Percentiles rank a stretch among this genome's conserved stretches.
phyloP scores from a whole-genome alignment of 2,888 invertebrate genomes.

The Stenichneumon culpator region DNA sequence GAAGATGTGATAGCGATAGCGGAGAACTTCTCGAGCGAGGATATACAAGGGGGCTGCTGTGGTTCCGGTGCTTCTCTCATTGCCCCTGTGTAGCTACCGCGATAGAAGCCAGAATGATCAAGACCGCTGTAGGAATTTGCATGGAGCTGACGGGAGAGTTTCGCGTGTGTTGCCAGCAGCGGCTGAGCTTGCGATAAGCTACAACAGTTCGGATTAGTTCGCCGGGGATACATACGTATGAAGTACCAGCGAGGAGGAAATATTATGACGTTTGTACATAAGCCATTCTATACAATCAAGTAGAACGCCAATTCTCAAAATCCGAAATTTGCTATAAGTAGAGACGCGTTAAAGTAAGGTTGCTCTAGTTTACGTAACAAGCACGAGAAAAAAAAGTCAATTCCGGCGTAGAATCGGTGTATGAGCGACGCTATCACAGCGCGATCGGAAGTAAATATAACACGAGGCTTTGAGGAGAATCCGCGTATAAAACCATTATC shows the following conservation, averaged over 20 bases:
- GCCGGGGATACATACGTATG: conserved; percentile 33
- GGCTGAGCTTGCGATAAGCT: conserved; percentile 61
- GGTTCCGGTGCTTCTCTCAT: conserved; percentile 46
- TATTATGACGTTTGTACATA: neutral
- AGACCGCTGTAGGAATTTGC: conserved; percentile 39
- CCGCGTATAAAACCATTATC: conserved; percentile 43
- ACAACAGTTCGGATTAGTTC: conserved; percentile 66
- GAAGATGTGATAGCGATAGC: conserved; percentile 26
- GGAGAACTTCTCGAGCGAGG: conserved; percentile 29
- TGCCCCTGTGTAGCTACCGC: conserved; percentile 23
- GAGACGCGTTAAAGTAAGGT: neutral
- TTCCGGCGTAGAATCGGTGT: neutral
- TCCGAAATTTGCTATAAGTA: neutral
- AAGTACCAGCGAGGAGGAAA: conserved; percentile 37
- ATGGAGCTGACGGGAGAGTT: conserved; percentile 59
- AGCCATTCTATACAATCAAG: neutral
- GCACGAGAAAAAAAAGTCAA: neutral
- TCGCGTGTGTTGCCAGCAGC: conserved; percentile 60
- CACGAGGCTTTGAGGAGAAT: conserved; percentile 16
- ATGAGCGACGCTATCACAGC: neutral
- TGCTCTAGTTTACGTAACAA: neutral
- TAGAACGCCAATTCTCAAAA: neutral
- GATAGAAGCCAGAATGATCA: conserved; percentile 42
- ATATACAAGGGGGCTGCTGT: conserved; percentile 37
- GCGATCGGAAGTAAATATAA: conserved; percentile 30